Evolutionary conservation across 2,888 invertebrate genomes (phyloP), one percentile per base, ranked within the genome.

Genomic region (Cosmia pyralina): DNA sequence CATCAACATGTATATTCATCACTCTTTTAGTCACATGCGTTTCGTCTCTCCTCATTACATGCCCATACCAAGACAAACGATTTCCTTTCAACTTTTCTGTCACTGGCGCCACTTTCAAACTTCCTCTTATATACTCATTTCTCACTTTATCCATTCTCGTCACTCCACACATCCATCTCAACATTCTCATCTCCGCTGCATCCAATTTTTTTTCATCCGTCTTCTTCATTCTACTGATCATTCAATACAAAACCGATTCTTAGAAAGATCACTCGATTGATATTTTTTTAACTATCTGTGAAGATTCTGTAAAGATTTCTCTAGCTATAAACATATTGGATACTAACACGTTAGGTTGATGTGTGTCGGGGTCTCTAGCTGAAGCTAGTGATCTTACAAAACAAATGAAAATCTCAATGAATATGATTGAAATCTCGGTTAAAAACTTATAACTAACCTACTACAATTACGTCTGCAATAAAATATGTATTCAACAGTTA

Each of bases 321-420:
- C 15, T 34, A 8, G 3, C 5, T 19, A 71, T 53, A 22, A 22
- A 46, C 5, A 7, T 22, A 46, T 11, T 46, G 2, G 1, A 22
- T 28, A 15, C 28, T 34, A 19, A 15, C 15, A 63, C n/a, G 28
- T 7, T 4, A 6, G 2, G 13, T 38, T 19, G 4, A 68, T 46
- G 5, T 66, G 2, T n/a, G 46, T 22, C 19, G n/a, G 11, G n/a
- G n/a, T 34, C 11, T 17, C 15, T n/a, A 11, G 8, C 13, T 34
- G 5, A 69, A 28, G 11, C 52, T 22, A 28, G 8, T 10, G n/a
- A 41, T 58, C n/a, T 78, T 11, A 41, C 4, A 41, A 52, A 75
- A 71, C 52, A 78, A 78, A 48, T 34, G 38, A 59, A 2, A 38
- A 38, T 70, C 28, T 7, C 4, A 28, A 44, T n/a, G 34, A 38